A percentile compares a stretch with the other conserved stretches of the same genome.
phyloP scores from a whole-genome alignment of 2,113 vertebrate genomes.

The Leucopsar rothschildi region DNA sequence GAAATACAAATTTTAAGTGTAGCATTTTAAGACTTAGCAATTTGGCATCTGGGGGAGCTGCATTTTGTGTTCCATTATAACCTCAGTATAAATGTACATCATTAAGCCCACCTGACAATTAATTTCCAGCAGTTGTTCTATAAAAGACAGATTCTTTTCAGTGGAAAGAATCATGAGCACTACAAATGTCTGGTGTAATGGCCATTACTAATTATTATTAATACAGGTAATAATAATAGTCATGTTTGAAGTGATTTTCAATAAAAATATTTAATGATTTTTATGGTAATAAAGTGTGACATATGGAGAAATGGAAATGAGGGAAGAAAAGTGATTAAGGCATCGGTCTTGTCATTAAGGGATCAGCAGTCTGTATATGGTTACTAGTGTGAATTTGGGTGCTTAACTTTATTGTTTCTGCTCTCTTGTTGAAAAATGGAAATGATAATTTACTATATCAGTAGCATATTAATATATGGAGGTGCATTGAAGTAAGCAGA shows the following conservation, averaged over 20 bases:
- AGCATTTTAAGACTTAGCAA: neutral
- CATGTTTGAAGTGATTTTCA: conserved; percentile 17
- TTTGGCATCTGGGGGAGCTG: neutral
- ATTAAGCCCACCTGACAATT: conserved; percentile 3
- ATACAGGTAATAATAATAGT: conserved; percentile 5
- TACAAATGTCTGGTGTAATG: neutral
- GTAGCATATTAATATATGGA: neutral
- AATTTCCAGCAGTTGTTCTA: neutral
- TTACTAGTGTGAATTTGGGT: neutral
- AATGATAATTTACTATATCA: neutral
- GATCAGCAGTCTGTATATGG: neutral
- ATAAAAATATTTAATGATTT: conserved; percentile 2
- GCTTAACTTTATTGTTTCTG: neutral
- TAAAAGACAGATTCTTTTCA: neutral
- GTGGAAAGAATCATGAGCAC: neutral
- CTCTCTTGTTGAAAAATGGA: neutral
- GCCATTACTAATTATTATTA: conserved; percentile 29
- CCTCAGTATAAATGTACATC: neutral
- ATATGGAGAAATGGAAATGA: neutral
- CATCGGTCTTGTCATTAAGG: neutral
- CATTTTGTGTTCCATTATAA: neutral
- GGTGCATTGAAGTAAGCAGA: neutral
- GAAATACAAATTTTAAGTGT: neutral
- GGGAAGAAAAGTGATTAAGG: neutral
- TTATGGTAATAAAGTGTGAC: neutral